Evolutionary conservation across 2,888 invertebrate genomes (phyloP), one percentile per base, ranked within the genome.

Genomic region (Eulithis testata): DNA sequence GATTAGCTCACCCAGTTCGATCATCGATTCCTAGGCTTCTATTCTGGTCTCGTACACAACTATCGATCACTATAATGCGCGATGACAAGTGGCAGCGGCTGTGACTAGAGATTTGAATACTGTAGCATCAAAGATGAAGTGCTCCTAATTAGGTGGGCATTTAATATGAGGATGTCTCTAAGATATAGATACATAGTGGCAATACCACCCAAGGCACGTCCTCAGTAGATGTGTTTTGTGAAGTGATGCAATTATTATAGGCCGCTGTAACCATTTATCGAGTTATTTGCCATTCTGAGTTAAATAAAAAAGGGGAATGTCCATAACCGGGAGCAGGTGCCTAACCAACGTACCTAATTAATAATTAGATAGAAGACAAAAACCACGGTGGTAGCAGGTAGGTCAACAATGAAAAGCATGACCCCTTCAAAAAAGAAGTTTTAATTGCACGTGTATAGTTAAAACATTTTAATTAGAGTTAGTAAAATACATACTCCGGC

Each of bases 1-100:
- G 85, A 89, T 88, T 89, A 88, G 83, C 85, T 84, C 77, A 86
- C 83, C 77, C 81, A 81, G 79, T 67, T 60, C 63, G 56, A 52
- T 63, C 50, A 60, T 67, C 67, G 63, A 63, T 63, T 63, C 54
- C 53, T 57, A 49, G 62, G 60, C 52, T 66, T 59, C 59, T 56
- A 63, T 60, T 63, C 56, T 57, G 36, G 63, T 52, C 63, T 56
- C 63, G 57, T 63, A 47, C 44, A 60, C 14, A 49, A 56, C 60
- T 60, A 67, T 63, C 60, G 50, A 60, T 57, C 60, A 63, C 53
- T 60, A 56, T 49, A 47, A 62, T 59, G 58, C 36, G 55, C 45
- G 44, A 52, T 66, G 54, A 56, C 43, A 63, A 55, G 57, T 60
- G 47, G n/a, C 44, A 55, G 57, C 56, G 47, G n/a, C 44, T 62